phyloP scores from a whole-genome alignment of 2,113 vertebrate species.

The Tetraodon nigroviridis region DNA sequence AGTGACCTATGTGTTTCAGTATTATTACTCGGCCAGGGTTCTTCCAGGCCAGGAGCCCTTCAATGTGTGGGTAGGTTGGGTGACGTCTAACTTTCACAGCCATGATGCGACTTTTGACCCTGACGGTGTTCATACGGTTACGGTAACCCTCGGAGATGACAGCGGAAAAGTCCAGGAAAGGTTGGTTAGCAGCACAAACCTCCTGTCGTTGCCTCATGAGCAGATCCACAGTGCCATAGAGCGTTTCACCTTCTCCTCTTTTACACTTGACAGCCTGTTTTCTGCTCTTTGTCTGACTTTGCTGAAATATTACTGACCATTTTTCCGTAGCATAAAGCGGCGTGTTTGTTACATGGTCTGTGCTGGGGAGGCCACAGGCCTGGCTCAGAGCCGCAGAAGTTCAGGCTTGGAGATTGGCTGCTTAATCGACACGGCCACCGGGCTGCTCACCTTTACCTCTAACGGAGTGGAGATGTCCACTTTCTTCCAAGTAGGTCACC shows the following conservation, averaged over 20 bases:
- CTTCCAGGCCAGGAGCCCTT: conserved; percentile 91
- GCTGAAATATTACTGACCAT: neutral
- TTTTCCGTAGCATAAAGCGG: conserved; percentile 81
- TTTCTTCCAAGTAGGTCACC: conserved; percentile 80
- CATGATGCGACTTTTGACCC: conserved; percentile 80
- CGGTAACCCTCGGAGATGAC: conserved; percentile 91
- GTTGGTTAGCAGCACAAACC: conserved; percentile 66
- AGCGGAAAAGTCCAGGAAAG: conserved; percentile 95
- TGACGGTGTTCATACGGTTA: conserved; percentile 84
- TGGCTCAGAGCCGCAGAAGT: conserved; percentile 86
- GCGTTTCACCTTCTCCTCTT: too few species aligned
- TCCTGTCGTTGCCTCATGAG: too few species aligned
- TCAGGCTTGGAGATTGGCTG: conserved; percentile 89
- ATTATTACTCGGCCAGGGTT: conserved; percentile 91
- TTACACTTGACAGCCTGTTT: too few species aligned
- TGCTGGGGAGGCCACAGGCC: conserved; percentile 85
- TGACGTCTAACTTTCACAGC: conserved; percentile 89
- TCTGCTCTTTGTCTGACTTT: too few species aligned
- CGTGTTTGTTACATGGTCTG: conserved; percentile 96
- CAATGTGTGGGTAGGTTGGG: conserved; percentile 94
- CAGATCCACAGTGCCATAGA: too few species aligned
- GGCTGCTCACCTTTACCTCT: conserved; percentile 88
- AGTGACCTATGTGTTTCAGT: conserved; percentile 72
- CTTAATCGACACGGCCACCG: conserved; percentile 84
- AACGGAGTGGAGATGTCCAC: conserved; percentile 89